Conservation (phyloP, 37 sponge, comb jelly and placozoan genomes). For the Diacarnus erythraeanus region DNA sequence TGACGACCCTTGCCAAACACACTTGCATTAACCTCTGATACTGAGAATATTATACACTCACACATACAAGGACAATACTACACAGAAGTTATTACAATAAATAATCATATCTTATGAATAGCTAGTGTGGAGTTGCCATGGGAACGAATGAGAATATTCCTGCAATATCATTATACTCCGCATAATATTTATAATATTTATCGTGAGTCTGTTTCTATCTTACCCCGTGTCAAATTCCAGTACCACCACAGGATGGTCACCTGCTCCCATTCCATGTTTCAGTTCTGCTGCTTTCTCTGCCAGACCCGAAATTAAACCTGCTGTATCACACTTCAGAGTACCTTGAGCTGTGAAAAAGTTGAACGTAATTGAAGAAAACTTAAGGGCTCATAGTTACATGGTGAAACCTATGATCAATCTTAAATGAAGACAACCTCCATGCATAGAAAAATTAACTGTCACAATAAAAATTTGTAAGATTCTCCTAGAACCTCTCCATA, state of each 20-base stretch:
- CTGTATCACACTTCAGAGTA: slow-evolving; percentile 50
- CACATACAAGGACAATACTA: background rate
- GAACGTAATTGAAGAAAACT: background rate
- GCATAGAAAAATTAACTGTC: no score
- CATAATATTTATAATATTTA: background rate
- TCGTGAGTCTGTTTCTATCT: background rate
- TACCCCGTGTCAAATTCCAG: slow-evolving; percentile 74
- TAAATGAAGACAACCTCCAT: no score
- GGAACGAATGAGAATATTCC: slow-evolving; percentile 37
- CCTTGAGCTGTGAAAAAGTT: slow-evolving; percentile 42
- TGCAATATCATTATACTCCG: slow-evolving; percentile 1
- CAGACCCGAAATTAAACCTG: slow-evolving; percentile 56
- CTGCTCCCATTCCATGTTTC: slow-evolving; percentile 38
- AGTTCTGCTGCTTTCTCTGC: slow-evolving; percentile 43
- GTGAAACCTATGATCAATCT: no score
- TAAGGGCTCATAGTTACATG: no score
- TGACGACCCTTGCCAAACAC: no score
- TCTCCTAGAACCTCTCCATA: no score
- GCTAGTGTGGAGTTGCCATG: slow-evolving; percentile 45
- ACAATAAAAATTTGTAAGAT: no score
- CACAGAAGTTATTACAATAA: background rate
- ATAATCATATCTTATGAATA: slow-evolving; percentile 26
- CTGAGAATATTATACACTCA: background rate
- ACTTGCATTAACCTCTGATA: no score
- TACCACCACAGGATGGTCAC: slow-evolving; percentile 63